Conservation (phyloP, 1,140 invertebrate genomes). For the Trachymyrmex septentrionalis region DNA sequence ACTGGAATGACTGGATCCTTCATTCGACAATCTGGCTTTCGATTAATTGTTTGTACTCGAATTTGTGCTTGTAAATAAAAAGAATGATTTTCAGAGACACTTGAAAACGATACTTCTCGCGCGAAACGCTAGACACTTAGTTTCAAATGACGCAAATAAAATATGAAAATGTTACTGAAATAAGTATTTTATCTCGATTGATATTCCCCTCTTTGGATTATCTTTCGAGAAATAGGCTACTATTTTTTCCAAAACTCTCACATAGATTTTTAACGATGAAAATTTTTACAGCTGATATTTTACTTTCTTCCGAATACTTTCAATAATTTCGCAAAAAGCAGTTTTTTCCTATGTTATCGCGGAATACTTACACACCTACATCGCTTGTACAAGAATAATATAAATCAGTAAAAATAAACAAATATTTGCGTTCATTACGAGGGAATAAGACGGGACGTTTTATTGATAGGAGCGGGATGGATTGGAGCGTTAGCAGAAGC, state of each 20-base stretch:
- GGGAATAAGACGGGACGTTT: not conserved
- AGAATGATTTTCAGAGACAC: not conserved
- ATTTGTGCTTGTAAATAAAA: not conserved
- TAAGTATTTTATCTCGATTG: not conserved
- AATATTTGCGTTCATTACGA: not conserved
- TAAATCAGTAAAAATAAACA: slow-evolving; percentile 8
- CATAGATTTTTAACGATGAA: not conserved
- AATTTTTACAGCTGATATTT: not conserved
- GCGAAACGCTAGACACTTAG: not conserved
- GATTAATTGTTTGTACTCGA: not conserved
- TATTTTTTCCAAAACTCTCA: not conserved
- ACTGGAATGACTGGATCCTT: not conserved
- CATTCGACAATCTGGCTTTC: not conserved
- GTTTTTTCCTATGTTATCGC: not conserved
- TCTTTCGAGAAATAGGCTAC: not conserved
- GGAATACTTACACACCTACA: not conserved
- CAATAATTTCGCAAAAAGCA: not conserved
- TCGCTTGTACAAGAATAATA: slow-evolving; percentile 33
- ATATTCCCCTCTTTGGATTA: not conserved
- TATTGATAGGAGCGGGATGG: not conserved
- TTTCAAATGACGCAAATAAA: not conserved
- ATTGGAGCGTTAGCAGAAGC: not conserved
- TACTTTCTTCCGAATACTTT: not conserved
- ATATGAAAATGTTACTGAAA: not conserved
- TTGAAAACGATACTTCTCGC: not conserved